Evolutionary conservation across 2,888 invertebrate species (phyloP).

Genomic region (Metacarcinus magister): DNA sequence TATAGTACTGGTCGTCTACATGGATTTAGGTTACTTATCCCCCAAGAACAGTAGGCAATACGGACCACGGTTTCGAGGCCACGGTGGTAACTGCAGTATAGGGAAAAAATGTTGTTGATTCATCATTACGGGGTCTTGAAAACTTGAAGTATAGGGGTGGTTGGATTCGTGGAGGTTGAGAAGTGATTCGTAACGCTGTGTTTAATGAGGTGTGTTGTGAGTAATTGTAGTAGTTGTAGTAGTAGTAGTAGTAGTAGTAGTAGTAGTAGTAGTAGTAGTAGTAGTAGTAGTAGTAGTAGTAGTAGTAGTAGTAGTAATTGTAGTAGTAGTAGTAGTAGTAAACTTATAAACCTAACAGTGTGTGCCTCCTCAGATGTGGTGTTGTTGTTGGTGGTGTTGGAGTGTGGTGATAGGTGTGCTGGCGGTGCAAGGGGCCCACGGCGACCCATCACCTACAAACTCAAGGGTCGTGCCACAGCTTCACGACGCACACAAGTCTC

Average conservation of each 20-base stretch:
- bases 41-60: too few relatives aligned
- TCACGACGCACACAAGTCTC: neutral
- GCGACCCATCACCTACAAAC: neutral
- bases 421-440: neutral
- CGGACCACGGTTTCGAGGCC: too few relatives aligned
- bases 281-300: conserved; percentile 54
- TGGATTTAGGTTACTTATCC: too few relatives aligned
- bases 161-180: neutral
- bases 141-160: too few relatives aligned
- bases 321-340: conserved; percentile 40
- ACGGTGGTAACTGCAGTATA: neutral
- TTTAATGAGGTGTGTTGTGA: neutral
- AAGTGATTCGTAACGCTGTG: neutral
- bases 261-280: conserved; percentile 52
- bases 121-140: too few relatives aligned
- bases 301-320: neutral
- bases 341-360: neutral
- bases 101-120: too few relatives aligned
- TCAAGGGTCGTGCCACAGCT: neutral
- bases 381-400: neutral
- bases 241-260: conserved; percentile 52
- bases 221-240: conserved; percentile 32
- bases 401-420: neutral
- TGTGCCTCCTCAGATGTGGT: neutral
- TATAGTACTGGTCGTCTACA: too few relatives aligned